Evolutionary conservation across 2,888 invertebrate genomes (phyloP), one percentile per base, ranked within the genome.

Genomic region (Thymelicus acteon): DNA sequence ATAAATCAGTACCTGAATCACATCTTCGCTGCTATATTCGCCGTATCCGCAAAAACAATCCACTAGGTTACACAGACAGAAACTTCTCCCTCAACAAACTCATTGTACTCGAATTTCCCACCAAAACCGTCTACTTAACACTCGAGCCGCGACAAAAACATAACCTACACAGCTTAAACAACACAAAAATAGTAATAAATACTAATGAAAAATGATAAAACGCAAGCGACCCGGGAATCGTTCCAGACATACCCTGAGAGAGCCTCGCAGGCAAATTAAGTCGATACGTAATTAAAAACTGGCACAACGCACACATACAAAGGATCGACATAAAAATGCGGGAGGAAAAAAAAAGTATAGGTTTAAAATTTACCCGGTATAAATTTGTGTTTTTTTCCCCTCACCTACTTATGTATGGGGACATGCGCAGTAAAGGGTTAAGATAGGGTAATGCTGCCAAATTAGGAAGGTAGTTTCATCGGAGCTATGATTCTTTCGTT

Each of bases 321-420:
- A 92, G 90, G 85, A 85, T 88, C 92, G 89, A 92, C 92, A 91
- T 92, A 93, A 93, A 93, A 93, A 92, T 91, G 90, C 88, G 84
- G 82, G 87, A 84, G 83, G 84, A 89, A 85, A 91, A 93, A 91
- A 93, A 93, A 94, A 93, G 93, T 93, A 93, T 93, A 93, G 91
- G 87, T 93, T 92, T 93, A 92, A 93, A 93, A 91, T 93, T 94
- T 93, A 84, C 93, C 93, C 93, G 93, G 93, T 91, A 92, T 92
- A 93, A 93, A 92, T 91, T 93, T 90, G 92, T 90, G 92, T 94
- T 94, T 94, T 94, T 93, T 93, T 93, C 91, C 89, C 84, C 83
- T 86, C 83, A 85, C 84, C 88, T 91, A 91, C 92, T 92, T 92
- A 89, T 91, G 91, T 92, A 91, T 90, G 90, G 83, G 76, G 90